A percentile compares a stretch with the other conserved stretches of the same genome.
Evolutionary conservation across 2,113 vertebrate species (phyloP).

Genomic region (Neogobius melanostomus): DNA sequence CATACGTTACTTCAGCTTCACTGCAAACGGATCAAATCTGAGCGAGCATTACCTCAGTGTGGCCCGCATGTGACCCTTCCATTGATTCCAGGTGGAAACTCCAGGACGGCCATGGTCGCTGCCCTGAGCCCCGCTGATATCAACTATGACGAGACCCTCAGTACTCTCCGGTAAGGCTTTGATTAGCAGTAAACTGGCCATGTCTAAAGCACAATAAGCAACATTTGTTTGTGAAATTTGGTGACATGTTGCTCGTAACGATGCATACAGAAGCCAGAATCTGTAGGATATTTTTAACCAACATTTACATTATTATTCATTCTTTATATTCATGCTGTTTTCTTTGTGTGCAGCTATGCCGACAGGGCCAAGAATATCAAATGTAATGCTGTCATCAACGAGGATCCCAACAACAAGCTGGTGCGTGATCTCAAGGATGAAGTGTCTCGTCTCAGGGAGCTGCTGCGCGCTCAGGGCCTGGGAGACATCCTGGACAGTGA

Average conservation of each 20-base stretch:
- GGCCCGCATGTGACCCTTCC: background rate
- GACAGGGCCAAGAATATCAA: conserved; percentile 98
- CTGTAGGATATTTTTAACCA: background rate
- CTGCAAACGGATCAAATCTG: background rate
- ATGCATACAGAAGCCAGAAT: too few relatives aligned
- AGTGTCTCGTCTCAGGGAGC: conserved; percentile 91
- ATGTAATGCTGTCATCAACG: conserved; percentile 98
- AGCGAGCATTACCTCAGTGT: background rate
- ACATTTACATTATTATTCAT: background rate
- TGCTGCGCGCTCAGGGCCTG: conserved; percentile 93
- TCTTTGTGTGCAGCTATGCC: conserved; percentile 81
- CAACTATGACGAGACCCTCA: conserved; percentile 98
- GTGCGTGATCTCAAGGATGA: conserved; percentile 97
- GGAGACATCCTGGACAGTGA: conserved; percentile 99
- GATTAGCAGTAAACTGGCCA: background rate
- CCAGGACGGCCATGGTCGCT: conserved; percentile 97
- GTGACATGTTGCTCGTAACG: too few relatives aligned
- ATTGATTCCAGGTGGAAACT: conserved; percentile 83
- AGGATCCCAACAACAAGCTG: conserved; percentile 96
- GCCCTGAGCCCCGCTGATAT: conserved; percentile 98
- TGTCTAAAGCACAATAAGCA: too few relatives aligned
- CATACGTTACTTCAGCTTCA: conserved; percentile 10
- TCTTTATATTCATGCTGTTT: background rate
- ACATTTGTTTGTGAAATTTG: too few relatives aligned
- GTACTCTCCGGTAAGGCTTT: conserved; percentile 88